Conservation (phyloP, 2,888 invertebrate species). For the Diaphora mendica region DNA sequence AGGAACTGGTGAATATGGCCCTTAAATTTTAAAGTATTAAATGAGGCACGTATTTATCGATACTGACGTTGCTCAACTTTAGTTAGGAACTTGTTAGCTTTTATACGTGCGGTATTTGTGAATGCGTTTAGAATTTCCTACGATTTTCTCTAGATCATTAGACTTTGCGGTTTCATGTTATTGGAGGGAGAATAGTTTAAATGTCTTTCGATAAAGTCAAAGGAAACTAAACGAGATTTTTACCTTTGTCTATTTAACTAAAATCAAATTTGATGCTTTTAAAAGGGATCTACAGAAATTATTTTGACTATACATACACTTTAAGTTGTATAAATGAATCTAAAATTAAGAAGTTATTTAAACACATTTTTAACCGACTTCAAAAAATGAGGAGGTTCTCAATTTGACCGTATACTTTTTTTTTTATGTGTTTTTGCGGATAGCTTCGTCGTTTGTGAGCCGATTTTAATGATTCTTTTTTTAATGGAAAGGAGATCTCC, state of each 20-base stretch:
- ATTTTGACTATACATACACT: background rate
- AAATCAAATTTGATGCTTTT: background rate
- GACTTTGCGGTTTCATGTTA: conserved; percentile 28
- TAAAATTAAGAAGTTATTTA: too few species aligned
- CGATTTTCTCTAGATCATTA: conserved; percentile 43
- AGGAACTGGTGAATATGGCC: too few species aligned
- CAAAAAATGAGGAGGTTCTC: too few species aligned
- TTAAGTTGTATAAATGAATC: too few species aligned
- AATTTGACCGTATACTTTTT: too few species aligned
- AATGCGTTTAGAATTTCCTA: conserved; percentile 14
- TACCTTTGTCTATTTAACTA: background rate
- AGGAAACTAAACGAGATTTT: background rate
- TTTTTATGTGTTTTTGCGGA: too few species aligned
- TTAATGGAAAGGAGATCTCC: too few species aligned
- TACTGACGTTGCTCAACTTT: background rate
- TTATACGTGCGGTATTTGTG: conserved; percentile 24
- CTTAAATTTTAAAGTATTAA: background rate
- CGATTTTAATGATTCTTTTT: too few species aligned
- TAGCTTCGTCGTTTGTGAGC: too few species aligned
- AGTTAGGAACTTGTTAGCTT: conserved; percentile 23
- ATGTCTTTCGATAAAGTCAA: background rate
- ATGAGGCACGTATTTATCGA: background rate
- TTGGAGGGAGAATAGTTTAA: conserved; percentile 7
- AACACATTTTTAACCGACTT: too few species aligned
- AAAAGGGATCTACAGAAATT: background rate